A percentile compares a stretch with the other conserved stretches of the same genome.
Conservation (phyloP, 1,140 invertebrate genomes). For the Solenopsis invicta region DNA sequence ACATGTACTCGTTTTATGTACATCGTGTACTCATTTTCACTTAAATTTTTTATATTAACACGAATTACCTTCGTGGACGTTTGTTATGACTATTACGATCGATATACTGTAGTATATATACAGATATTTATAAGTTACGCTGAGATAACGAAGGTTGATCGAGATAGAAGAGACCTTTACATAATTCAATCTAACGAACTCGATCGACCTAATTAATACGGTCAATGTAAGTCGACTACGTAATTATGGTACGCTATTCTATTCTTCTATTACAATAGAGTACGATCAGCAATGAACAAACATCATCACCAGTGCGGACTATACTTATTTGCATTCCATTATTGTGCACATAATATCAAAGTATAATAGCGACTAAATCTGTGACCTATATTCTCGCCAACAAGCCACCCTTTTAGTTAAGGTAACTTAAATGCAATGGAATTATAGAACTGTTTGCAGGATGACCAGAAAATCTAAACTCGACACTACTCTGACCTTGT, state of each 20-base stretch:
- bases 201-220: slow-evolving; percentile 13
- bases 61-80: slow-evolving; percentile 48
- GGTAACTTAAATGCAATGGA: slow-evolving; percentile 10
- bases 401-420: neutral
- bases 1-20: slow-evolving; percentile 34
- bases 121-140: slow-evolving; percentile 54
- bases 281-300: slow-evolving; percentile 26
- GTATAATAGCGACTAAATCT: slow-evolving; percentile 14
- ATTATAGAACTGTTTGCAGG: slow-evolving; percentile 1
- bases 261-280: slow-evolving; percentile 39
- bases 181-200: slow-evolving; percentile 17
- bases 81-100: slow-evolving; percentile 56
- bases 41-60: slow-evolving; percentile 62
- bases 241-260: slow-evolving; percentile 25
- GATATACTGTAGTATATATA: slow-evolving; percentile 52
- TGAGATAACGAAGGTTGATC: slow-evolving; percentile 5
- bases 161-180: slow-evolving; percentile 20
- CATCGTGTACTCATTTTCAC: slow-evolving; percentile 53
- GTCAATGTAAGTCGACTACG: slow-evolving; percentile 19
- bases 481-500: neutral
- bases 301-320: neutral
- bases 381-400: neutral
- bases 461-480: slow-evolving; percentile 35
- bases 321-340: slow-evolving; percentile 16
- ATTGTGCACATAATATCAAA: neutral